A percentile compares a stretch with the other conserved stretches of the same genome.
Conservation (phyloP, 2,113 vertebrate species). For the Perccottus glenii region DNA sequence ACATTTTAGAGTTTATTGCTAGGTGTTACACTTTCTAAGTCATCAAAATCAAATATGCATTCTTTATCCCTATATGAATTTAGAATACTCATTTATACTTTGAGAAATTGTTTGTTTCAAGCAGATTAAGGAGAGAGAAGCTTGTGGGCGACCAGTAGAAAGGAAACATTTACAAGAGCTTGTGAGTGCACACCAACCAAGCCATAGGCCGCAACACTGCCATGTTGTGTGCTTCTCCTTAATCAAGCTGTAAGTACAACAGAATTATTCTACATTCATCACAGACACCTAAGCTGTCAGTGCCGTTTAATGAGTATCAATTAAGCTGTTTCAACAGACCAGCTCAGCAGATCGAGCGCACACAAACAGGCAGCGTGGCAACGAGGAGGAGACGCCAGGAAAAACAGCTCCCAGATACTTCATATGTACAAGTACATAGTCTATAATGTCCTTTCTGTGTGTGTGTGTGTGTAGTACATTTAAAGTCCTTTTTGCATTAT, state of each 20-base stretch:
- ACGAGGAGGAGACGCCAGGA: constrained; percentile 33
- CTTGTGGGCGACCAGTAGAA: constrained; percentile 1
- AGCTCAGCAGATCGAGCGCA: constrained; percentile 65
- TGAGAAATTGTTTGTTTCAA: constrained; percentile 27
- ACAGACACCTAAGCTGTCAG: constrained; percentile 83
- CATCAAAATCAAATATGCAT: constrained; percentile 38
- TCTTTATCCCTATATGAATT: constrained; percentile 12
- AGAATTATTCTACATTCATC: constrained; percentile 82
- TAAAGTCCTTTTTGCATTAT: too few relatives aligned
- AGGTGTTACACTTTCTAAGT: constrained; percentile 34
- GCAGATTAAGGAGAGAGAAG: not conserved
- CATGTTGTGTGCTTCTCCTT: constrained; percentile 74
- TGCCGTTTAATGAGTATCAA: constrained; percentile 83
- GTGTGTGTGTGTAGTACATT: too few relatives aligned
- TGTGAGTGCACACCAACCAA: constrained; percentile 28
- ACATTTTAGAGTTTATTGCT: constrained; percentile 36
- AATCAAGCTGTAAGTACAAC: constrained; percentile 82
- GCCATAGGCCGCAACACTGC: constrained; percentile 60
- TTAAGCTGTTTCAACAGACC: constrained; percentile 82
- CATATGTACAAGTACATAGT: not conserved
- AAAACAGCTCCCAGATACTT: constrained; percentile 6
- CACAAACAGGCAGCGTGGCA: constrained; percentile 58
- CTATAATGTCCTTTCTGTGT: too few relatives aligned
- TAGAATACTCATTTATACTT: constrained; percentile 21
- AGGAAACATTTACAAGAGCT: constrained; percentile 25